Evolutionary conservation across 2,797 vertebrate genomes (phyloP).

Genomic region (Zalophus californianus): DNA sequence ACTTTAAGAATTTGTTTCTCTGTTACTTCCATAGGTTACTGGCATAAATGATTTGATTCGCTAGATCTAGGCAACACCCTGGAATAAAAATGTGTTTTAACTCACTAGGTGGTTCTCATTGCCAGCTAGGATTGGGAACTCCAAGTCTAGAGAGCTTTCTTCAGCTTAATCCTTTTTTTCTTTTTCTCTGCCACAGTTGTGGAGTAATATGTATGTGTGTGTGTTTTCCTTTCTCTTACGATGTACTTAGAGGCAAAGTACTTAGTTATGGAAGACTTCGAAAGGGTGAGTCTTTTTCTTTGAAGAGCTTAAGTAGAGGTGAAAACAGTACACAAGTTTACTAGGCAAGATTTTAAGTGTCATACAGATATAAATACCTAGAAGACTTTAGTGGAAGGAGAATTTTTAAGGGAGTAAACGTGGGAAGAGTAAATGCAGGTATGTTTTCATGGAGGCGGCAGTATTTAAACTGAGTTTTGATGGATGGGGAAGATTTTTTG

Average conservation of each 20-base stretch:
- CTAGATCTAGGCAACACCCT: not conserved
- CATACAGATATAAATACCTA: not conserved
- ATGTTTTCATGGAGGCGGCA: not conserved
- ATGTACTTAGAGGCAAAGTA: not conserved
- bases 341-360: not conserved
- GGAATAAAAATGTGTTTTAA: not conserved
- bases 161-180: not conserved
- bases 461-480: constrained; percentile 24
- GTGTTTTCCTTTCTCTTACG: not conserved
- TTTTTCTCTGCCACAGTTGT: not conserved
- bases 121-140: not conserved
- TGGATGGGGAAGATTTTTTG: not conserved
- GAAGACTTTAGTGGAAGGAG: not conserved
- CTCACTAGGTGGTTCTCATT: not conserved
- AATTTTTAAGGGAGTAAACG: not conserved
- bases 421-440: not conserved
- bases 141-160: not conserved
- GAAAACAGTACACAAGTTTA: constrained; percentile 7
- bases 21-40: not conserved
- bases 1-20: not conserved
- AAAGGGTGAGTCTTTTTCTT: not conserved
- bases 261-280: not conserved
- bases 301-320: constrained; percentile 31
- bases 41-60: not conserved
- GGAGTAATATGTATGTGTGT: not conserved